Evolutionary conservation across 2,888 invertebrate genomes (phyloP).

Genomic region (Drosophila rubida): DNA sequence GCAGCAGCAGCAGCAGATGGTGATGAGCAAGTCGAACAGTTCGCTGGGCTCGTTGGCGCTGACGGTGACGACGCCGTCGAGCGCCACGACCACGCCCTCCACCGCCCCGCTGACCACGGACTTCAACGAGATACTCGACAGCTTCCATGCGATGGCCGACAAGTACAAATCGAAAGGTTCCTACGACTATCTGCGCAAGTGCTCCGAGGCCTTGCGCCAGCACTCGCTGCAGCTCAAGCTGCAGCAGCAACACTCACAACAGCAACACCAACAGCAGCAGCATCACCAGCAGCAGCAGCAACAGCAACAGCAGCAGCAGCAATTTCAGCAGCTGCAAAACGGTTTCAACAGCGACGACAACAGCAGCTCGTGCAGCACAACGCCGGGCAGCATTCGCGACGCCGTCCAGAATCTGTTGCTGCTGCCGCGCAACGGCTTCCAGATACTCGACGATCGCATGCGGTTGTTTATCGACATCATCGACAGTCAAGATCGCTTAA

Average conservation of each 20-base stretch:
- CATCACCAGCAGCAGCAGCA: constrained; percentile 83
- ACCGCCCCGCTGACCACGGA: constrained; percentile 81
- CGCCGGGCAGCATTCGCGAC: constrained; percentile 89
- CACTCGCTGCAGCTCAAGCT: constrained; percentile 83
- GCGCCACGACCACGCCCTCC: constrained; percentile 79
- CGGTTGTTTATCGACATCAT: constrained; percentile 92
- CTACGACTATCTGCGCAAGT: constrained; percentile 84
- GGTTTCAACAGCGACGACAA: constrained; percentile 82
- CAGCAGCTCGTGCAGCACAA: constrained; percentile 85
- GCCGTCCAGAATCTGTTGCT: constrained; percentile 89
- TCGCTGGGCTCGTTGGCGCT: constrained; percentile 60
- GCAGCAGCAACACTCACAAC: constrained; percentile 68
- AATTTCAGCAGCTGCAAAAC: constrained; percentile 80
- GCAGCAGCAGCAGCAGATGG: constrained; percentile 75
- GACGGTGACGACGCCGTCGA: constrained; percentile 67
- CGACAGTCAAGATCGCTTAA: constrained; percentile 92
- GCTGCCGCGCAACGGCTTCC: constrained; percentile 90
- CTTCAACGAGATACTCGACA: constrained; percentile 84
- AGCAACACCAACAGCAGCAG: constrained; percentile 82
- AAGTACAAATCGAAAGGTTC: constrained; percentile 84
- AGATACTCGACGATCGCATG: constrained; percentile 91
- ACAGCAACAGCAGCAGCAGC: constrained; percentile 65
- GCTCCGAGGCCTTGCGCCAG: constrained; percentile 84
- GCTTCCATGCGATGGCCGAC: constrained; percentile 84
- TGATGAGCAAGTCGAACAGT: constrained; percentile 68